Conservation (phyloP, 2,113 vertebrate genomes). For the Nothocercus julius region DNA sequence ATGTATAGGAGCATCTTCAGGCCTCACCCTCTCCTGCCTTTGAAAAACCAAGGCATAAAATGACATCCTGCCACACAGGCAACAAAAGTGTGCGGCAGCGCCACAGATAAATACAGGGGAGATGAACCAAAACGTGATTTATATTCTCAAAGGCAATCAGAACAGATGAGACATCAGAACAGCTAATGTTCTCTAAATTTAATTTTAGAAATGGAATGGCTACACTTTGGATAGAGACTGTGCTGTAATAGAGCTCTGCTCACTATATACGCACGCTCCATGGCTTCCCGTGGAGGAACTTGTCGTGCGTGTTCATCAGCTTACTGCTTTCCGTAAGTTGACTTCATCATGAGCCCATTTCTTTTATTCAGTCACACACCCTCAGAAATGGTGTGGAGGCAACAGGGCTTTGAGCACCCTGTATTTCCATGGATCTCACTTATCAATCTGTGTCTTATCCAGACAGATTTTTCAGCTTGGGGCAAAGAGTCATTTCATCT, state of each 20-base stretch:
- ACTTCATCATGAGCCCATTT: background rate
- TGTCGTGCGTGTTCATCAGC: background rate
- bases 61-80: background rate
- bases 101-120: background rate
- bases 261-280: background rate
- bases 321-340: background rate
- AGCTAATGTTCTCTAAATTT: conserved; percentile 18
- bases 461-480: background rate
- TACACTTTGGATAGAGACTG: background rate
- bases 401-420: background rate
- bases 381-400: background rate
- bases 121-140: background rate
- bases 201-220: background rate
- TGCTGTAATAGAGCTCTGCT: background rate
- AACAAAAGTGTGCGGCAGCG: background rate
- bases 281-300: background rate
- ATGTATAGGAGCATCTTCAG: background rate
- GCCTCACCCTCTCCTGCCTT: background rate
- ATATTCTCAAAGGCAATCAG: conserved; percentile 25
- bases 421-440: background rate
- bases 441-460: background rate
- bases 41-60: background rate
- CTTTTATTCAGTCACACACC: background rate
- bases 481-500: rapidly evolving
- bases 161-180: conserved; percentile 9